Evolutionary conservation across 2,888 invertebrate species (phyloP), one percentile per base, ranked within the genome.

Genomic region (Rhamphomyia laevipes): DNA sequence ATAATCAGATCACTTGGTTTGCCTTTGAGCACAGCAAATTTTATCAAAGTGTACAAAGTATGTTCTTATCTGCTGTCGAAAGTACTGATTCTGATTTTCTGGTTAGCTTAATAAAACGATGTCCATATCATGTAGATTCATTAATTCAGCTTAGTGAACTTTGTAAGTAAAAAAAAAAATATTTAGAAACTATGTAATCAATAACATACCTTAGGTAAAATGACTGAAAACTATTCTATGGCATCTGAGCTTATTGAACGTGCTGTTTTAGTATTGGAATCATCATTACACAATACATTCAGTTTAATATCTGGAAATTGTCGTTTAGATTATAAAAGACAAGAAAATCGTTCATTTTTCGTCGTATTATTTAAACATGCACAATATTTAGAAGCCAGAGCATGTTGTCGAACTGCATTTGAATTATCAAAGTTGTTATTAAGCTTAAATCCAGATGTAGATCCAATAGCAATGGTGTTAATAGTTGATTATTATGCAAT

Each of bases 381-480:
- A 53, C 74, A 77, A 49, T 86, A 84, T 63, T 77, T 90, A 48
- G 85, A 86, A 27, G 82, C 82, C 52, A 74, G 86, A 54, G 87
- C 89, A 6, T 90, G 89, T 66, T 82, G 84, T 61, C 76, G 89
- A 54, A 91, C 92, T 2, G 85, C 91, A n/a, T 73, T 92, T 56
- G 91, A 93, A 68, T 78, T 89, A 57, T 84, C 86, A 63, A 92
- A 92, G 70, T 68, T 91, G 42, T 71, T 92, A n/a, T 72, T 90
- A 48, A 81, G 81, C 13, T 68, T 88, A 45, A 85, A 87, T 66
- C 84, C 86, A 1, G 80, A 81, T 13, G 75, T 73, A 12, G 89
- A 89, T 70, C 88, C 87, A 2, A 61, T 89, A 48, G 86, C 83
- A n/a, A 77, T 82, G 41, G 75, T 86, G 51, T 73, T 91, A 48